phyloP scores from a whole-genome alignment of 2,797 vertebrate species.

The Syngnathus acus region DNA sequence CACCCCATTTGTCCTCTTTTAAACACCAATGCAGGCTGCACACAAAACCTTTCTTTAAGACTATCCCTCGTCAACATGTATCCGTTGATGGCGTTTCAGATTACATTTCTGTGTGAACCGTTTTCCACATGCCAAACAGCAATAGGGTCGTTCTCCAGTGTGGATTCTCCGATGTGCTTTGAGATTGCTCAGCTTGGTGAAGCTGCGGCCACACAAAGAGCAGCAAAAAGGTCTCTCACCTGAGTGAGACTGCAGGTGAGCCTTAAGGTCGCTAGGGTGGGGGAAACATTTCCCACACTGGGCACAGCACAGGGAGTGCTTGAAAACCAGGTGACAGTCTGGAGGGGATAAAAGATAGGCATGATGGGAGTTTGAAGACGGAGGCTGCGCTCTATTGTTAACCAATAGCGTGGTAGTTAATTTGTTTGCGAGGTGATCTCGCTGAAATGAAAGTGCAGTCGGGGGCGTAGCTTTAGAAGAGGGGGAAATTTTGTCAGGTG shows the following conservation, averaged over 20 bases:
- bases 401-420: constrained; percentile 28
- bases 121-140: constrained; percentile 72
- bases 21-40: constrained; percentile 7
- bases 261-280: constrained; percentile 71
- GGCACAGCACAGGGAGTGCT: constrained; percentile 55
- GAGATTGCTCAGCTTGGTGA: constrained; percentile 77
- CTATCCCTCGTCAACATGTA: neutral
- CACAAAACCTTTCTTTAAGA: constrained; percentile 5
- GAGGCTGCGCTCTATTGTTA: constrained; percentile 49
- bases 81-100: constrained; percentile 73
- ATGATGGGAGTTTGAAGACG: constrained; percentile 33
- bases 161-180: constrained; percentile 74
- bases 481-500: constrained; percentile 43
- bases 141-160: constrained; percentile 73
- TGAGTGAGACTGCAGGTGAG: constrained; percentile 72
- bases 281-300: constrained; percentile 73
- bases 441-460: constrained; percentile 35
- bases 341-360: too few species aligned
- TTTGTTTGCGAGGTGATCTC: constrained; percentile 41
- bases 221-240: constrained; percentile 76
- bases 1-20: constrained; percentile 2
- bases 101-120: constrained; percentile 78
- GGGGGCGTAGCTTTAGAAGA: constrained; percentile 45
- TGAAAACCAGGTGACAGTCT: constrained; percentile 10
- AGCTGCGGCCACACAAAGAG: constrained; percentile 69